Percentiles rank a stretch among this genome's conserved stretches.
phyloP scores from a whole-genome alignment of 2,888 invertebrate genomes.

The Cantharis rufa region DNA sequence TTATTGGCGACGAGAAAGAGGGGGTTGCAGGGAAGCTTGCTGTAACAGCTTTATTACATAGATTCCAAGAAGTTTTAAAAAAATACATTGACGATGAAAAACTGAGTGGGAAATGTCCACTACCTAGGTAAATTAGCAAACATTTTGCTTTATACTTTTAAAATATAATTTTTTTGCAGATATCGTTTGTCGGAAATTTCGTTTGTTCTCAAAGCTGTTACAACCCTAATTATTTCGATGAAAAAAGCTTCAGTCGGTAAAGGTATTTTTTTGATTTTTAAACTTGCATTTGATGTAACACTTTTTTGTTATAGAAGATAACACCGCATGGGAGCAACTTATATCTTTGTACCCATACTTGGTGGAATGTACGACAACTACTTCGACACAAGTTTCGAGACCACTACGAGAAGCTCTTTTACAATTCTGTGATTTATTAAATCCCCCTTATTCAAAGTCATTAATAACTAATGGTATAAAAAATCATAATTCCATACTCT shows the following conservation, averaged over 20 bases:
- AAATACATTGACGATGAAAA: slow-evolving; percentile 85
- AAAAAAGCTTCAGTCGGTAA: slow-evolving; percentile 89
- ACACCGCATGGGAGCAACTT: slow-evolving; percentile 89
- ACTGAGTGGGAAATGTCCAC: slow-evolving; percentile 81
- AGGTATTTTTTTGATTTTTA: slow-evolving; percentile 59
- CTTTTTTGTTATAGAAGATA: slow-evolving; percentile 69
- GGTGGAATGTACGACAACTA: slow-evolving; percentile 83
- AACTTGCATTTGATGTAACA: neutral
- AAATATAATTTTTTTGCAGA: slow-evolving; percentile 58
- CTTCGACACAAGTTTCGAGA: slow-evolving; percentile 77
- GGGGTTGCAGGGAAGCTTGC: slow-evolving; percentile 77
- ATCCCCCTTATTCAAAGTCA: slow-evolving; percentile 59
- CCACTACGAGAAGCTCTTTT: slow-evolving; percentile 83
- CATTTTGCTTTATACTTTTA: neutral
- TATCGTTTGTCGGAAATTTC: slow-evolving; percentile 94
- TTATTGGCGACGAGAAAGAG: slow-evolving; percentile 57
- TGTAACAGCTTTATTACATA: slow-evolving; percentile 87
- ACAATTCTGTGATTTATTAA: slow-evolving; percentile 82
- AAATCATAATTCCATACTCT: slow-evolving; percentile 24
- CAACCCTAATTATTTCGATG: slow-evolving; percentile 88
- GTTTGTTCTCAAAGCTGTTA: slow-evolving; percentile 92
- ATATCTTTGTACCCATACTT: slow-evolving; percentile 89
- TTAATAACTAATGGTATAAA: slow-evolving; percentile 33
- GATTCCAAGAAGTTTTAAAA: slow-evolving; percentile 90
- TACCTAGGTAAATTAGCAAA: slow-evolving; percentile 68